These are phyloP conservation scores for Epirrita christyi DNA, from an alignment of 2,888 invertebrate species.

Conservation along the genomic window DNA sequence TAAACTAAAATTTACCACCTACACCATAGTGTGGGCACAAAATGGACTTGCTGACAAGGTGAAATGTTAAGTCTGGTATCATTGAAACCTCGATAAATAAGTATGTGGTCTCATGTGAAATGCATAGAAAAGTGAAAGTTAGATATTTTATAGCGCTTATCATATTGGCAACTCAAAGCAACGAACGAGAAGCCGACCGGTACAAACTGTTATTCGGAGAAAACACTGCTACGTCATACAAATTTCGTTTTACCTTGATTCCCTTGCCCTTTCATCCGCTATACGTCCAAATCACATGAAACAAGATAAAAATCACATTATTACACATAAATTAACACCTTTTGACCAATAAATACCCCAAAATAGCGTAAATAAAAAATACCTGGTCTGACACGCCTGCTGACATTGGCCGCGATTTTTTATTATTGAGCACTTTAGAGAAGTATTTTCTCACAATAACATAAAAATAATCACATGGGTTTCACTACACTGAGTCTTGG, in stretches of 20 bases:
- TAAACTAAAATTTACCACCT: slow-evolving; percentile 32
- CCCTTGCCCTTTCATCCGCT: slow-evolving; percentile 95
- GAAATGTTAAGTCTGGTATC: slow-evolving; percentile 2
- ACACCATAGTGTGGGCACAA: slow-evolving; percentile 33
- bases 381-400: slow-evolving; percentile 97
- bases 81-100: slow-evolving; percentile 12
- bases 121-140: slow-evolving; percentile 58
- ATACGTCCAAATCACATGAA: slow-evolving; percentile 81
- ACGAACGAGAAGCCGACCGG: slow-evolving; percentile 73
- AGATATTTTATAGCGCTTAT: slow-evolving; percentile 54
- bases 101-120: slow-evolving; percentile 33
- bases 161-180: slow-evolving; percentile 52
- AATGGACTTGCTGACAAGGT: slow-evolving; percentile 16
- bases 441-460: slow-evolving; percentile 75
- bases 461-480: slow-evolving; percentile 79
- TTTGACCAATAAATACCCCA: slow-evolving; percentile 48
- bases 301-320: slow-evolving; percentile 74
- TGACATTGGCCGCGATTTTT: slow-evolving; percentile 92
- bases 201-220: slow-evolving; percentile 61
- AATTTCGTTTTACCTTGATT: slow-evolving; percentile 88
- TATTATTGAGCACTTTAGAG: slow-evolving; percentile 78
- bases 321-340: slow-evolving; percentile 45
- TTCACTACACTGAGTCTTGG: slow-evolving; percentile 76
- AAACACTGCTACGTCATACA: slow-evolving; percentile 82
- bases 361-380: slow-evolving; percentile 73